phyloP scores from a whole-genome alignment of 2,113 vertebrate genomes.

The Entomyzon cyanotis region DNA sequence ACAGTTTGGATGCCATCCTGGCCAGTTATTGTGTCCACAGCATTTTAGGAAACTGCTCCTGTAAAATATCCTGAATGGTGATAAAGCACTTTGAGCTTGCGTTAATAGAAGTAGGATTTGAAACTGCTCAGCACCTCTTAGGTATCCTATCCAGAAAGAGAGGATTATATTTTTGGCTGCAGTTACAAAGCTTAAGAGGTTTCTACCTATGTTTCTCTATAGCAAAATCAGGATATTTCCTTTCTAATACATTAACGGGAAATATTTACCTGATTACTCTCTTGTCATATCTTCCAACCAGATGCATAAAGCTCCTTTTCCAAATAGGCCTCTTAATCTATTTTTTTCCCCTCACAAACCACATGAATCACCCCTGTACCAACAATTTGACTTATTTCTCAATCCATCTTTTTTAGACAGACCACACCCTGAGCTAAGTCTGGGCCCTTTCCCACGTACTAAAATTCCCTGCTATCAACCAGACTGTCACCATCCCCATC shows the following conservation, averaged over 20 bases:
- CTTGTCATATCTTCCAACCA: background rate
- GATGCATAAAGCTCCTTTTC: background rate
- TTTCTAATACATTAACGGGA: background rate
- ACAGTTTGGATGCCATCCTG: background rate
- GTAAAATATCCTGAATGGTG: background rate
- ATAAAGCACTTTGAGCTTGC: background rate
- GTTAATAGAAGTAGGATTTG: conserved; percentile 11
- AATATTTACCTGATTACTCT: background rate
- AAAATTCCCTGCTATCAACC: background rate
- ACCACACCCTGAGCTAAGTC: background rate
- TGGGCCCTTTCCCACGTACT: background rate
- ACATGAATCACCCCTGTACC: background rate
- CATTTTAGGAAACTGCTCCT: background rate
- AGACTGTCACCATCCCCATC: background rate
- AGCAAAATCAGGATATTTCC: background rate
- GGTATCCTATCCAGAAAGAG: background rate
- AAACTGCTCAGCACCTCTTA: conserved; percentile 10
- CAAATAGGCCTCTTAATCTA: background rate
- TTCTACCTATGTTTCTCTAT: background rate
- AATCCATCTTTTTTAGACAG: background rate
- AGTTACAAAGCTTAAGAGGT: background rate
- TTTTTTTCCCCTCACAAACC: background rate
- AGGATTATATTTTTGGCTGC: conserved; percentile 6
- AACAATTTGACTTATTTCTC: background rate
- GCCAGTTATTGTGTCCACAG: background rate